Evolutionary conservation across 2,888 invertebrate species (phyloP).

Genomic region (Harmothoe impar): DNA sequence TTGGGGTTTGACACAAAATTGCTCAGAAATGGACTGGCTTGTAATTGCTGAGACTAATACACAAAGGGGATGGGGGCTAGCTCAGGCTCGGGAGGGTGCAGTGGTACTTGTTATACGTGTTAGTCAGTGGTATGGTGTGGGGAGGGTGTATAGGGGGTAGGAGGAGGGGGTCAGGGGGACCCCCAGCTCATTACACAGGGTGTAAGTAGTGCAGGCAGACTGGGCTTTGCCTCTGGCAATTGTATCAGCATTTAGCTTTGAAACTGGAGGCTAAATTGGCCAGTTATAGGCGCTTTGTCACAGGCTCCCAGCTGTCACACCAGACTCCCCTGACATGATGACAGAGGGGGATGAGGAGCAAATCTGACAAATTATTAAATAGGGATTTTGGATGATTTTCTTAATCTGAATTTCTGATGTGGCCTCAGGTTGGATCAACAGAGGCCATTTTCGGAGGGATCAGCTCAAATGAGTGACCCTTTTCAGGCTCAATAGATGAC

Average conservation of each 20-base stretch:
- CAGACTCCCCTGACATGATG: not conserved
- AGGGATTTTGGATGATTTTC: not conserved
- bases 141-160: not conserved
- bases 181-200: not conserved
- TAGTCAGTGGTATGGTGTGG: not conserved
- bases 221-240: slow-evolving; percentile 42
- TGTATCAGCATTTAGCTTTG: slow-evolving; percentile 35
- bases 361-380: not conserved
- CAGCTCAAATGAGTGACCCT: not conserved
- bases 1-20: not conserved
- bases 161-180: not conserved
- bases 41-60: slow-evolving; percentile 5
- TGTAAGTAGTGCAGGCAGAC: slow-evolving; percentile 39
- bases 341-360: not conserved
- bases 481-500: too few relatives aligned
- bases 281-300: slow-evolving; percentile 41
- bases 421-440: slow-evolving; percentile 29
- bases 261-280: slow-evolving; percentile 23
- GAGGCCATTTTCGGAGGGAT: not conserved
- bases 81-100: not conserved
- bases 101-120: not conserved
- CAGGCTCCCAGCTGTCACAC: slow-evolving; percentile 30
- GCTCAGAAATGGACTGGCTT: not conserved
- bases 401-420: not conserved
- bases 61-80: slow-evolving; percentile 14